phyloP scores from a whole-genome alignment of 1,140 invertebrate genomes.

The Drosophila sucinea region DNA sequence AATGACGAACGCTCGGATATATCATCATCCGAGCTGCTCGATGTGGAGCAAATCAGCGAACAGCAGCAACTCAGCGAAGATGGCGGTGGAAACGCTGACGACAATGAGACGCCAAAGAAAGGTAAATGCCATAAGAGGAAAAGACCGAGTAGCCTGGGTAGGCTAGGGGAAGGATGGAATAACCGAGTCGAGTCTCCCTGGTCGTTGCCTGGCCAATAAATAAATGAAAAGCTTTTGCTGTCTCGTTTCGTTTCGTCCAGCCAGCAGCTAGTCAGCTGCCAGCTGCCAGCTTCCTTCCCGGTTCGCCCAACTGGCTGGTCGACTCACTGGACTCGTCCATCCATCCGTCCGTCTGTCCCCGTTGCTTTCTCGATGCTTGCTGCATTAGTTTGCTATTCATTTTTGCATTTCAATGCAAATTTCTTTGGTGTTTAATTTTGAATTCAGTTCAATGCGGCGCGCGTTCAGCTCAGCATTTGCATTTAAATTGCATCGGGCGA shows the following conservation, averaged over 20 bases:
- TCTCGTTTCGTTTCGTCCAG: conserved; percentile 4
- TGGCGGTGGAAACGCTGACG: conserved; percentile 84
- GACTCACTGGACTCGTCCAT: conserved; percentile 7
- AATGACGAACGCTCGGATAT: conserved; percentile 87
- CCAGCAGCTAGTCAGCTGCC: conserved; percentile 12
- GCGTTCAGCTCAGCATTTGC: conserved; percentile 54
- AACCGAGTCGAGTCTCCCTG: neutral
- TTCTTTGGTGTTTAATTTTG: conserved; percentile 69
- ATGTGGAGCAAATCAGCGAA: conserved; percentile 83
- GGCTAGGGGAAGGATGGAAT: too few relatives aligned
- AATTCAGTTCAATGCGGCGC: conserved; percentile 66
- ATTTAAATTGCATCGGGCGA: conserved; percentile 73
- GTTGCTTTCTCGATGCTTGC: conserved; percentile 27
- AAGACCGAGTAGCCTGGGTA: too few relatives aligned
- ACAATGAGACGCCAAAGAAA: conserved; percentile 84
- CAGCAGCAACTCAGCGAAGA: conserved; percentile 85
- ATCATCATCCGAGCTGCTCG: conserved; percentile 85
- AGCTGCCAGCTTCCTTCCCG: conserved; percentile 46
- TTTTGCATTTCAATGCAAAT: conserved; percentile 74
- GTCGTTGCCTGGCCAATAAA: conserved; percentile 64
- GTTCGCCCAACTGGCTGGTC: conserved; percentile 16
- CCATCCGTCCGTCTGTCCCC: too few relatives aligned
- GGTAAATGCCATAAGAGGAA: conserved; percentile 82
- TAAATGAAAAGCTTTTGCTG: conserved; percentile 71
- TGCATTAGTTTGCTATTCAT: conserved; percentile 73